Conservation (phyloP, 2,888 invertebrate genomes). For the Athrips mouffetella region DNA sequence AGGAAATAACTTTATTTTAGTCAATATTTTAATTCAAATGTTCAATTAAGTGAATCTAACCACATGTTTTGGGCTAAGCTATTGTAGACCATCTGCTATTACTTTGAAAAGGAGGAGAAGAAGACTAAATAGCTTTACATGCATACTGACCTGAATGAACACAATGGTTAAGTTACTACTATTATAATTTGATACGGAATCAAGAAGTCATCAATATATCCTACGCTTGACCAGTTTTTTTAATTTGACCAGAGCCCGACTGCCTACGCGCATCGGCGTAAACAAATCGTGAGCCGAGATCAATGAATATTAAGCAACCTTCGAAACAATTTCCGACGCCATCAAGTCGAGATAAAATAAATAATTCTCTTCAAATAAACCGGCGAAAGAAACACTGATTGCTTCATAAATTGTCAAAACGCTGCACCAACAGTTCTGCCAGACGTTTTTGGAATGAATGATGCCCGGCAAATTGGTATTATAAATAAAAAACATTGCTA, state of each 20-base stretch:
- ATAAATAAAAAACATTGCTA: slow-evolving; percentile 49
- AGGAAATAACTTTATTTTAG: too few relatives aligned
- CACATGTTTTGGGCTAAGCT: too few relatives aligned
- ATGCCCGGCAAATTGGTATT: slow-evolving; percentile 56
- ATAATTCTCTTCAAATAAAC: slow-evolving; percentile 64
- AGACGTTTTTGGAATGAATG: slow-evolving; percentile 53
- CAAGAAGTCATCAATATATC: slow-evolving; percentile 10
- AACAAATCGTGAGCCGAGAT: slow-evolving; percentile 68
- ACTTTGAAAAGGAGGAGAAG: too few relatives aligned
- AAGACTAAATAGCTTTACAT: too few relatives aligned
- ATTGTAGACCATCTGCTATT: too few relatives aligned
- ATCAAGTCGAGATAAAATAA: slow-evolving; percentile 58
- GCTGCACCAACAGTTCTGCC: slow-evolving; percentile 51
- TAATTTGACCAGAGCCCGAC: slow-evolving; percentile 52
- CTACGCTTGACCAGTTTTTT: slow-evolving; percentile 29
- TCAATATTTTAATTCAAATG: too few relatives aligned
- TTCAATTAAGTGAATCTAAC: too few relatives aligned
- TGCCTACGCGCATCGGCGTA: slow-evolving; percentile 52
- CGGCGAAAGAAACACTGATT: slow-evolving; percentile 62
- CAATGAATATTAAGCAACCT: slow-evolving; percentile 73
- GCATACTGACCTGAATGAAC: too few relatives aligned
- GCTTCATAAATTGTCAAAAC: slow-evolving; percentile 72
- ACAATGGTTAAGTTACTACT: too few relatives aligned
- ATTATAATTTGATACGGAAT: too few relatives aligned
- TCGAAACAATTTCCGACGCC: slow-evolving; percentile 64